Conservation (phyloP, 1,140 invertebrate species). For the Sarcophaga peregrina region DNA sequence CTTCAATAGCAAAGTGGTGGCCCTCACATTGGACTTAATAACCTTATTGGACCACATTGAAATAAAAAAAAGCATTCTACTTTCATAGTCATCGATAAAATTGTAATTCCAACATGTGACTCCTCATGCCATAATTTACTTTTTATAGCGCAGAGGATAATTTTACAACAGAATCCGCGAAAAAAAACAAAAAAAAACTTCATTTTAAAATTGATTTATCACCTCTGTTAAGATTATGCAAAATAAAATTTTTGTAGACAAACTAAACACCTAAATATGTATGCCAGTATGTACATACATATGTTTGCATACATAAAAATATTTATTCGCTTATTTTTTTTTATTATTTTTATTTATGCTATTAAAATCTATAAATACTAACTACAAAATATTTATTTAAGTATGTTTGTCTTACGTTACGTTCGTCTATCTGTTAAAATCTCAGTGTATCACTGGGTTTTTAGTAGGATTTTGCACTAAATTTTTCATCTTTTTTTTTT, state of each 20-base stretch:
- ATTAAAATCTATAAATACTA: constrained; percentile 16
- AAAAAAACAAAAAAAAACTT: neutral
- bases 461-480: neutral
- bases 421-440: neutral
- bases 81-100: too few relatives aligned
- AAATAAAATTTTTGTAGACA: neutral
- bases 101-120: too few relatives aligned
- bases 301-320: too few relatives aligned
- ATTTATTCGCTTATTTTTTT: neutral
- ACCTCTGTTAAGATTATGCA: constrained; percentile 22
- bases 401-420: neutral
- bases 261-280: neutral
- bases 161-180: neutral
- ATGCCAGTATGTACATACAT: neutral
- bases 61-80: too few relatives aligned
- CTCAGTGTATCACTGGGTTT: neutral
- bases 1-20: too few relatives aligned
- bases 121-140: neutral
- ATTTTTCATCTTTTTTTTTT: constrained; percentile 7
- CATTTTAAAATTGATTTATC: constrained; percentile 22
- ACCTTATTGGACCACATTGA: too few relatives aligned
- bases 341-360: neutral
- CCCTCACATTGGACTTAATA: too few relatives aligned
- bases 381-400: neutral
- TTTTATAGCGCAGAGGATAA: neutral